phyloP scores from a whole-genome alignment of 2,888 invertebrate species.

The Sphaerophoria taeniata region DNA sequence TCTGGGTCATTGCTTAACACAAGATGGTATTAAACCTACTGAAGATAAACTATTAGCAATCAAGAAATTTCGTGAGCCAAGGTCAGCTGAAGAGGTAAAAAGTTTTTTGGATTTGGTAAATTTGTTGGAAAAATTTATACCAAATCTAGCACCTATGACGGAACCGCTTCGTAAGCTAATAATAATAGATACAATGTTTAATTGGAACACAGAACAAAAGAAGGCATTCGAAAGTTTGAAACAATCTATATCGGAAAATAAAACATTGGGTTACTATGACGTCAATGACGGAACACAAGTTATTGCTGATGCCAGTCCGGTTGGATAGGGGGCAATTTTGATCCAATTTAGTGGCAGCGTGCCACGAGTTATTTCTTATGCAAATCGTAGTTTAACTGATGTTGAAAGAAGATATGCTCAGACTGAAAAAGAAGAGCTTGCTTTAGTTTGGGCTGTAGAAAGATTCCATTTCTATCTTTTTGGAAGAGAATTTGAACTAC shows the following conservation, averaged over 20 bases:
- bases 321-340: neutral
- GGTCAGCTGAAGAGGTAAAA: neutral
- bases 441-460: no score
- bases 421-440: no score
- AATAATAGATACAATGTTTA: no score
- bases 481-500: neutral
- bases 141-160: neutral
- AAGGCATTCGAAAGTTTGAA: no score
- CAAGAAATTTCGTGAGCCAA: slow-evolving; percentile 3
- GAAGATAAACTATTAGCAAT: no score
- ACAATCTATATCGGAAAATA: neutral
- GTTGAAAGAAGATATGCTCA: no score
- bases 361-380: no score
- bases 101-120: neutral
- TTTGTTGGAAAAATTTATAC: neutral
- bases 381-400: no score
- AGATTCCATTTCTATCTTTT: no score
- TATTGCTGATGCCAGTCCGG: slow-evolving; percentile 4
- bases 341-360: no score
- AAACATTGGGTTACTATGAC: no score
- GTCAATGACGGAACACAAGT: neutral
- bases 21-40: slow-evolving; percentile 1
- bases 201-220: no score
- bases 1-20: slow-evolving; percentile 3
- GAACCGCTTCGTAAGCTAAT: neutral